These are phyloP conservation scores for Sterna hirundo DNA, from an alignment of 2,113 vertebrate genomes.

Conservation along the genomic window DNA sequence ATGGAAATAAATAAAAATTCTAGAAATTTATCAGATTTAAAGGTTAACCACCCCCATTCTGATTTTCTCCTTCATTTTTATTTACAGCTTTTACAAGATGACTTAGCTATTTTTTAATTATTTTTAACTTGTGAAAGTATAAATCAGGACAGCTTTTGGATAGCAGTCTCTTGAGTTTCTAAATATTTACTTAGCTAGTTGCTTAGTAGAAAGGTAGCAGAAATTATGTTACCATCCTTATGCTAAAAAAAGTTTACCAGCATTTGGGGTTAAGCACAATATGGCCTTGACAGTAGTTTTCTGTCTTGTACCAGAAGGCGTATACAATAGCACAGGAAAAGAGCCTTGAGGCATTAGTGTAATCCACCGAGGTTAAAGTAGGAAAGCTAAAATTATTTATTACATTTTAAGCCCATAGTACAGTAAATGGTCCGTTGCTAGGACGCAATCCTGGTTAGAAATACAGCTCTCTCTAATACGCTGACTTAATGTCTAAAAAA, in stretches of 20 bases:
- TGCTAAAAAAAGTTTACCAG: background rate
- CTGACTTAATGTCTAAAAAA: background rate
- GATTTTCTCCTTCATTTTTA: background rate
- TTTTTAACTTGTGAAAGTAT: background rate
- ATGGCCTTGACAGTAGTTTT: background rate
- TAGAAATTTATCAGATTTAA: background rate
- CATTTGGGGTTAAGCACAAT: background rate
- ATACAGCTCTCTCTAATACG: background rate
- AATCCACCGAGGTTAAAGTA: slow-evolving; percentile 56
- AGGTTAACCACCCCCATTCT: background rate
- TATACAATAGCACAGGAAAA: background rate
- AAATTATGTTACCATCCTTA: background rate
- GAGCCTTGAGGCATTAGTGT: slow-evolving; percentile 44
- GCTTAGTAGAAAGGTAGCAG: background rate
- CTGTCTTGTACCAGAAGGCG: background rate
- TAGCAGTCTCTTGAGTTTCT: background rate
- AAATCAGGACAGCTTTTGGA: background rate
- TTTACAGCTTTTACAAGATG: background rate
- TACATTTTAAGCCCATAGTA: slow-evolving; percentile 47
- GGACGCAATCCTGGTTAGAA: slow-evolving; percentile 38
- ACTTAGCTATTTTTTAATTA: background rate
- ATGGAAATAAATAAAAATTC: background rate
- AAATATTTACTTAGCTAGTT: background rate
- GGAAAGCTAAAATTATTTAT: slow-evolving; percentile 68
- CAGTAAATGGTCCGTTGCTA: slow-evolving; percentile 39